Conservation (phyloP, 1,140 invertebrate species). For the Drosophila lacertosa region DNA sequence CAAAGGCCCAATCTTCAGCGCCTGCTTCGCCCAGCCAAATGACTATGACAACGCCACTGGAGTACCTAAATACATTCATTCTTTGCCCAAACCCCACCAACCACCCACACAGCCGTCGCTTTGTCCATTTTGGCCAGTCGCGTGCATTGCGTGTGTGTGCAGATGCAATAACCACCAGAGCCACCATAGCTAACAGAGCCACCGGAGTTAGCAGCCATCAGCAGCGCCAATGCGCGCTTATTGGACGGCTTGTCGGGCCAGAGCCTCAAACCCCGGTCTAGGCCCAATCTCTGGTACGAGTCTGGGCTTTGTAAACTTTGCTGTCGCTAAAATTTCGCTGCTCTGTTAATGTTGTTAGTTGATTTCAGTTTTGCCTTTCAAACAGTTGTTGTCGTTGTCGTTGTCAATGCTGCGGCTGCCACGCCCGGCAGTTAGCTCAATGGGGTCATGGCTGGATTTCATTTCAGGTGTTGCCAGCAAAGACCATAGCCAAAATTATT, state of each 20-base stretch:
- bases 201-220: constrained; percentile 5
- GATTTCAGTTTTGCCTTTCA: constrained; percentile 79
- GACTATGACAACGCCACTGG: constrained; percentile 61
- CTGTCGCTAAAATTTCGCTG: constrained; percentile 68
- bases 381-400: constrained; percentile 27
- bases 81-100: neutral
- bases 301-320: constrained; percentile 13
- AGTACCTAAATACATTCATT: constrained; percentile 66
- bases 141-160: constrained; percentile 49
- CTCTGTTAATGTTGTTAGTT: constrained; percentile 81
- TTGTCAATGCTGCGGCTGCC: constrained; percentile 24
- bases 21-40: constrained; percentile 46
- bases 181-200: constrained; percentile 10
- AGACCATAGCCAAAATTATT: constrained; percentile 78
- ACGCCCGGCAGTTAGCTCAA: constrained; percentile 32
- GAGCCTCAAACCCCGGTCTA: constrained; percentile 1
- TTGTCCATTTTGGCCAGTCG: constrained; percentile 68
- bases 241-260: constrained; percentile 60
- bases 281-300: constrained; percentile 1
- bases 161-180: constrained; percentile 70
- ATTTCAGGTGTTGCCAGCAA: constrained; percentile 76
- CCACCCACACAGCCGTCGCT: constrained; percentile 19
- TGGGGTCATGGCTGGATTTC: constrained; percentile 55
- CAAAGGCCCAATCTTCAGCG: constrained; percentile 43
- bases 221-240: constrained; percentile 54